Percentiles rank a stretch among this genome's conserved stretches.
Evolutionary conservation across 2,888 invertebrate genomes (phyloP).

Genomic region (Apotomis turbidana): DNA sequence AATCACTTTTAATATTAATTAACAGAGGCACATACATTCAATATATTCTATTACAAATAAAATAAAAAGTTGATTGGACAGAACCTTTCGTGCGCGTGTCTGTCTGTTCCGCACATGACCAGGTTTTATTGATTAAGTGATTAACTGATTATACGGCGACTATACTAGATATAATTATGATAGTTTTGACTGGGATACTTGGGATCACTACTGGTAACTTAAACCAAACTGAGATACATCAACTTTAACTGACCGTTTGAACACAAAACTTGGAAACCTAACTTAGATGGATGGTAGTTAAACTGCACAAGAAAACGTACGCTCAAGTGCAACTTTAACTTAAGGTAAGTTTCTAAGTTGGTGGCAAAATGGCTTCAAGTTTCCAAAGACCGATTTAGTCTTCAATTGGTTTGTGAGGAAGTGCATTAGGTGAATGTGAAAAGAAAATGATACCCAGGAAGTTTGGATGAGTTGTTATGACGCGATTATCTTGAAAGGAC

Average conservation of each 20-base stretch:
- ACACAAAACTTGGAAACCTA: conserved; percentile 52
- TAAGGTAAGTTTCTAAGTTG: conserved; percentile 26
- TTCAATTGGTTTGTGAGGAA: conserved; percentile 28
- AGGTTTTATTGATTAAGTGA: too few relatives aligned
- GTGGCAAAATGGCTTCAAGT: conserved; percentile 33
- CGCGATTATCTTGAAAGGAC: conserved; percentile 19
- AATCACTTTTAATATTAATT: too few relatives aligned
- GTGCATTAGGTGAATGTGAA: conserved; percentile 32
- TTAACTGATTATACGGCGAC: too few relatives aligned
- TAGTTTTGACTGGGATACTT: neutral
- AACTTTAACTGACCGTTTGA: conserved; percentile 46
- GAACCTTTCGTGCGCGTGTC: too few relatives aligned
- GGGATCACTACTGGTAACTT: conserved; percentile 43
- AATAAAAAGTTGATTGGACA: too few relatives aligned
- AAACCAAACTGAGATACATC: conserved; percentile 39
- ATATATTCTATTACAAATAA: too few relatives aligned
- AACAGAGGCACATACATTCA: too few relatives aligned
- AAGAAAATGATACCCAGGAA: conserved; percentile 28
- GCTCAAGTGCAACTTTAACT: conserved; percentile 25
- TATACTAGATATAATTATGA: too few relatives aligned
- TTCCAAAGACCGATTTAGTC: conserved; percentile 38
- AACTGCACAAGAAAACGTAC: conserved; percentile 27
- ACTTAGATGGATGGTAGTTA: conserved; percentile 40
- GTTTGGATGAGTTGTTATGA: conserved; percentile 32
- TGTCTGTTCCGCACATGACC: too few relatives aligned